These are phyloP conservation scores for Melanostigma gelatinosum DNA, from an alignment of 2,113 vertebrate species.

Conservation along the genomic window DNA sequence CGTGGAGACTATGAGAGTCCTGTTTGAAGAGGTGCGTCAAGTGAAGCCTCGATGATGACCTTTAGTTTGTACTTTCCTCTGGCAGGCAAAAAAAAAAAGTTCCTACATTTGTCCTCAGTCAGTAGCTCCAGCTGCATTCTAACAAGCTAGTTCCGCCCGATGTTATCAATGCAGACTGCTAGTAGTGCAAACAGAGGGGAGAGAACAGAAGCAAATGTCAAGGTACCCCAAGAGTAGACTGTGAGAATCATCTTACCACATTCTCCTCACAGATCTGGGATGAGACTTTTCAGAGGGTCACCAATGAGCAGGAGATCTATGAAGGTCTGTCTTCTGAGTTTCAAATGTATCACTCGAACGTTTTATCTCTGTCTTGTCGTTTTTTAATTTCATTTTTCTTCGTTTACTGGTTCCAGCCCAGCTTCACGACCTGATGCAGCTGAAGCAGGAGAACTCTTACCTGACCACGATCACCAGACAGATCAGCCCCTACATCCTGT, in stretches of 20 bases:
- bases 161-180: neutral
- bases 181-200: constrained; percentile 8
- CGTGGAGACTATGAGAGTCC: constrained; percentile 86
- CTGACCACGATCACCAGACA: constrained; percentile 91
- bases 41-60: constrained; percentile 23
- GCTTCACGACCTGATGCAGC: constrained; percentile 91
- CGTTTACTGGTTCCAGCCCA: constrained; percentile 83
- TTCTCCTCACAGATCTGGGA: constrained; percentile 89
- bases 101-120: constrained; percentile 8
- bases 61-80: constrained; percentile 19
- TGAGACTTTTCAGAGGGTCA: constrained; percentile 91
- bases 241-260: neutral
- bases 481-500: constrained; percentile 91
- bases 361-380: neutral
- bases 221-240: neutral
- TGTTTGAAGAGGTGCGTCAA: constrained; percentile 89
- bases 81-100: neutral
- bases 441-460: constrained; percentile 92
- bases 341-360: accelerated
- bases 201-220: constrained; percentile 13
- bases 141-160: neutral
- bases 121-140: neutral
- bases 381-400: neutral
- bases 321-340: constrained; percentile 85
- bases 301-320: constrained; percentile 94